Evolutionary conservation across 2,113 vertebrate genomes (phyloP), one percentile per base, ranked within the genome.

Genomic region (Tiliqua scincoides): DNA sequence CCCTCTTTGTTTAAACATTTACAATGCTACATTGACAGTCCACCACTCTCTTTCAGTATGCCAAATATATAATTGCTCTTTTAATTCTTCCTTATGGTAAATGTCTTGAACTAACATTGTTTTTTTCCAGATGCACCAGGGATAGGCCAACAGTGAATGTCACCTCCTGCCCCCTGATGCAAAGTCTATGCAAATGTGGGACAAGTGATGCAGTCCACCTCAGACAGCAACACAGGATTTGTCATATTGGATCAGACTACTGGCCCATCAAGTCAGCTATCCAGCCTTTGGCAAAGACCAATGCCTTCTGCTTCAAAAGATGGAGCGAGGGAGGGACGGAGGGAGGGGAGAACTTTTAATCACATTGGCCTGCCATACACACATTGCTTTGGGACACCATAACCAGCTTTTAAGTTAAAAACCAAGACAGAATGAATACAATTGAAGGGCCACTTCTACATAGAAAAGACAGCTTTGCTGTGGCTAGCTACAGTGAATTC

Each of bases 241-340:
- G 73, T 35, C 54, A 72, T 32, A 40, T 0, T 43, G 40, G 63
- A 87, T 93, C 72, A 83, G 74, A 70, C 62, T 84, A 63, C 0
- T 1, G 79, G 67, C 11, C 86, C 32, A 37, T 27, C 79, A 79
- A 48, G 63, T 63, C 75, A 40, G 59, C 83, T 79, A 54, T 74
- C 54, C 71, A 63, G 68, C 43, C 54, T 43, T 23, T 79, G 59
- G 87, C 86, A 89, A 68, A 4, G 59, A 61, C 54, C 11, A n/a
- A 30, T 79, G 32, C 67, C 54, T 88, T 63, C 68, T 83, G 30
- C 72, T 82, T 87, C 61, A 82, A 62, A 85, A 85, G 10, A 54
- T 4, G 17, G 37, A 9, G 10, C 3, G 71, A 61, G 37, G 71
- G 52, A 52, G 4, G 17, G 37, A 9, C 5, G 7, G 71, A 61